A percentile compares a stretch with the other conserved stretches of the same genome.
phyloP scores from a whole-genome alignment of 1,140 invertebrate genomes.

The Pentalonia nigronervosa region DNA sequence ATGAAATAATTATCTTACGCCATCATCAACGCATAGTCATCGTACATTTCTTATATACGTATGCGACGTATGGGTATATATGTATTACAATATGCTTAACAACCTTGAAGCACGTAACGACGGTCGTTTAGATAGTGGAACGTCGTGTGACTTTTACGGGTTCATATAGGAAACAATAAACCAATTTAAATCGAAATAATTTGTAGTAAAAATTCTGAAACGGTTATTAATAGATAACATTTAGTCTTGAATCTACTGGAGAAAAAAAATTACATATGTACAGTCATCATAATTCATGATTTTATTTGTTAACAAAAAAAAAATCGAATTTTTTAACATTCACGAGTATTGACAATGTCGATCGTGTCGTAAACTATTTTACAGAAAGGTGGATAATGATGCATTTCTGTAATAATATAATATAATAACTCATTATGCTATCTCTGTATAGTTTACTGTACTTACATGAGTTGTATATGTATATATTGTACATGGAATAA shows the following conservation, averaged over 20 bases:
- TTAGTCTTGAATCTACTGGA: neutral
- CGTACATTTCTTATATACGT: neutral
- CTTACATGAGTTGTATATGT: neutral
- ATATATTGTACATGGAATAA: neutral
- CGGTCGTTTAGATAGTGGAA: neutral
- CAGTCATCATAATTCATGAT: too few relatives aligned
- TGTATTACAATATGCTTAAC: neutral
- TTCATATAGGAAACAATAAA: neutral
- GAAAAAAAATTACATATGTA: too few relatives aligned
- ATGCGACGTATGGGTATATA: neutral
- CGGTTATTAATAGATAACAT: neutral
- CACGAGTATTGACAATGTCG: too few relatives aligned
- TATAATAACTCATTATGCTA: neutral
- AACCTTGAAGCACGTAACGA: neutral
- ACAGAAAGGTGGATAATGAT: neutral
- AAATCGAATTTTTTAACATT: too few relatives aligned
- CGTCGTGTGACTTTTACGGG: neutral
- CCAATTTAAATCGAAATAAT: neutral
- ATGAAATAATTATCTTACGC: constrained; percentile 18
- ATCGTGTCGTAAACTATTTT: neutral
- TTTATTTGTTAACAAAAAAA: too few relatives aligned
- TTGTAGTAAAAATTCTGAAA: neutral
- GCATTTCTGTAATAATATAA: neutral
- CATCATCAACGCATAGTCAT: neutral
- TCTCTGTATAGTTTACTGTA: neutral